These are phyloP conservation scores for Colletes collaris DNA, from an alignment of 2,888 invertebrate species.

Conservation along the genomic window DNA sequence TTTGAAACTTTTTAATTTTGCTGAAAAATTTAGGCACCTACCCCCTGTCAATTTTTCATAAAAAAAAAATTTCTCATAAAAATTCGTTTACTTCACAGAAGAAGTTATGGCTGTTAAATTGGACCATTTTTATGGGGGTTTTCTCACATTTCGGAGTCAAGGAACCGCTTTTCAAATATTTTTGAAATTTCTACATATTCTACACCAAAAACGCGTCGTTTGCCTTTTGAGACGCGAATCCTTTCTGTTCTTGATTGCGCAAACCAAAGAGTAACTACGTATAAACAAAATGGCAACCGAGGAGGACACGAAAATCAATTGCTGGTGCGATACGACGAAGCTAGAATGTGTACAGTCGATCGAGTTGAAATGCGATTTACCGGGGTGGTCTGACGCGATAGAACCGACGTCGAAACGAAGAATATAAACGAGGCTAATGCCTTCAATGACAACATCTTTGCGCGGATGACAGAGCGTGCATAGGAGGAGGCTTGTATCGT, in stretches of 20 bases:
- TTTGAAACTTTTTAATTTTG: too few relatives aligned
- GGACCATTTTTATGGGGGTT: too few relatives aligned
- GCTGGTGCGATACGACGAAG: conserved; percentile 30
- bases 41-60: too few relatives aligned
- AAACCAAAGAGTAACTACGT: neutral
- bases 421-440: conserved; percentile 72
- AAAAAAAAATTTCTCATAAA: too few relatives aligned
- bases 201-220: too few relatives aligned
- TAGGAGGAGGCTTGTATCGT: conserved; percentile 63
- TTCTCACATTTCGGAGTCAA: too few relatives aligned
- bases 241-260: neutral
- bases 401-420: conserved; percentile 45
- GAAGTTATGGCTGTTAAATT: too few relatives aligned
- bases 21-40: too few relatives aligned
- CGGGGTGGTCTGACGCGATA: conserved; percentile 58
- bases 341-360: conserved; percentile 42
- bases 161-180: too few relatives aligned
- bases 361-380: conserved; percentile 62
- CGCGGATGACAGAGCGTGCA: conserved; percentile 67
- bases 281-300: conserved; percentile 18
- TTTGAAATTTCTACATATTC: too few relatives aligned
- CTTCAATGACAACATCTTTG: conserved; percentile 76
- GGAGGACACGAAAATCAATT: conserved; percentile 17
- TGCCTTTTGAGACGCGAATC: too few relatives aligned
- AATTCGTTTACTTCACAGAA: too few relatives aligned